A percentile compares a stretch with the other conserved stretches of the same genome.
phyloP scores from a whole-genome alignment of 2,113 vertebrate species.

The Clarias gariepinus region DNA sequence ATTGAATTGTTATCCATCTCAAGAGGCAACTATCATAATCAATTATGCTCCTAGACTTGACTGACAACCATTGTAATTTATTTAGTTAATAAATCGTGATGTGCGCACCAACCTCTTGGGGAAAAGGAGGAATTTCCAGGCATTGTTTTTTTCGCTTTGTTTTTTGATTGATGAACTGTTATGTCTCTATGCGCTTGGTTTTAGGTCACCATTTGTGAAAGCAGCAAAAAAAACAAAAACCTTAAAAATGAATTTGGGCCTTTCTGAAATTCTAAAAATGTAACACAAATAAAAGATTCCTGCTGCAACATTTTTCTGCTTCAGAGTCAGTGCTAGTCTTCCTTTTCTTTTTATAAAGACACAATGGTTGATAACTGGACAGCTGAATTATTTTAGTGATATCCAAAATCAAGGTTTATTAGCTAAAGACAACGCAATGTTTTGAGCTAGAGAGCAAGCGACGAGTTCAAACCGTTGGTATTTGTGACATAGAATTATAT shows the following conservation, averaged over 20 bases:
- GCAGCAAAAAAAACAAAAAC: slow-evolving; percentile 37
- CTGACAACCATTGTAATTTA: slow-evolving; percentile 99
- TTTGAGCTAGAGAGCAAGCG: not conserved
- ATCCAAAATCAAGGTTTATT: not conserved
- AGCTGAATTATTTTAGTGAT: not conserved
- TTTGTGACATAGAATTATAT: slow-evolving; percentile 37
- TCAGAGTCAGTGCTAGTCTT: not conserved
- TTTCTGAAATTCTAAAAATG: not conserved
- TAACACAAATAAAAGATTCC: not conserved
- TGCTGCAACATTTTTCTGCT: not conserved
- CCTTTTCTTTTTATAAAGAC: not conserved
- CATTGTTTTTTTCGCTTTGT: slow-evolving; percentile 60
- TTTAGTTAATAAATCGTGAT: slow-evolving; percentile 99
- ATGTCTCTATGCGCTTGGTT: slow-evolving; percentile 33
- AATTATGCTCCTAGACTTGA: slow-evolving; percentile 99
- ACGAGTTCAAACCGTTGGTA: slow-evolving; percentile 9
- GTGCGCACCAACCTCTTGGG: slow-evolving; percentile 91
- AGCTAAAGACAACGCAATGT: slow-evolving; percentile 15
- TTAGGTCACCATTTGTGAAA: slow-evolving; percentile 12
- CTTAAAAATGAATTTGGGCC: not conserved
- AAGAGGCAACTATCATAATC: slow-evolving; percentile 77
- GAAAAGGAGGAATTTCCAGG: slow-evolving; percentile 90
- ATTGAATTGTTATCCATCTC: slow-evolving; percentile 98
- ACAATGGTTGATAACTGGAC: not conserved
- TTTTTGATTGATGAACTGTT: slow-evolving; percentile 51